These are phyloP conservation scores for Vandiemenella viatica DNA, from an alignment of 2,888 invertebrate species.

Conservation along the genomic window DNA sequence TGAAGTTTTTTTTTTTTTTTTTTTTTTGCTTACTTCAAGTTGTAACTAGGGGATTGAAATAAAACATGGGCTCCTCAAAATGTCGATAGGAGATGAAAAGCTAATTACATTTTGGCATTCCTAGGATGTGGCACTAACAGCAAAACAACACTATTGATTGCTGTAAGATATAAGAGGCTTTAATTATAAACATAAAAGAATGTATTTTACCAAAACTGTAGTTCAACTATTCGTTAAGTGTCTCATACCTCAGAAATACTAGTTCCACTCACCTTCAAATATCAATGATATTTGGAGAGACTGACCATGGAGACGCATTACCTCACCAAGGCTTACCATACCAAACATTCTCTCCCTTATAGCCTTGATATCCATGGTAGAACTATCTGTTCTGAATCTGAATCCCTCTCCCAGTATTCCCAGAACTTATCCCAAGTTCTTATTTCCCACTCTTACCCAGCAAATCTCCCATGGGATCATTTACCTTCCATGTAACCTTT, in stretches of 20 bases:
- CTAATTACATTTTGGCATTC: not conserved
- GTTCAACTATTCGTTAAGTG: slow-evolving; percentile 9
- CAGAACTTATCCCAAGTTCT: too few relatives aligned
- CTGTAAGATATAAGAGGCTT: slow-evolving; percentile 8
- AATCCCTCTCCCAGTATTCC: too few relatives aligned
- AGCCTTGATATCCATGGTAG: too few relatives aligned
- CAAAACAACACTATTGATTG: slow-evolving; percentile 5
- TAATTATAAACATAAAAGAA: slow-evolving; percentile 2
- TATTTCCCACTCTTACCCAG: too few relatives aligned
- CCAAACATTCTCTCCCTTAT: too few relatives aligned
- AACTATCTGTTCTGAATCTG: too few relatives aligned
- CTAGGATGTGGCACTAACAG: slow-evolving; percentile 1
- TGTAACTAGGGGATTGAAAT: too few relatives aligned
- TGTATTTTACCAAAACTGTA: slow-evolving; percentile 6
- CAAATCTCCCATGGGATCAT: too few relatives aligned
- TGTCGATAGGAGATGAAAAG: not conserved
- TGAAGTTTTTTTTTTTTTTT: not conserved
- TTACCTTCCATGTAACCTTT: too few relatives aligned
- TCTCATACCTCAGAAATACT: slow-evolving; percentile 4
- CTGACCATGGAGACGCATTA: slow-evolving; percentile 1
- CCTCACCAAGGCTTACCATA: too few relatives aligned
- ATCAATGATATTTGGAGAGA: slow-evolving; percentile 5
- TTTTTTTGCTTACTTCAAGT: too few relatives aligned
- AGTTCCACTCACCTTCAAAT: slow-evolving; percentile 9
- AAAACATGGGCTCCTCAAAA: not conserved